Evolutionary conservation across 2,797 vertebrate species (phyloP), one percentile per base, ranked within the genome.

Genomic region (Smutsia temminckii): DNA sequence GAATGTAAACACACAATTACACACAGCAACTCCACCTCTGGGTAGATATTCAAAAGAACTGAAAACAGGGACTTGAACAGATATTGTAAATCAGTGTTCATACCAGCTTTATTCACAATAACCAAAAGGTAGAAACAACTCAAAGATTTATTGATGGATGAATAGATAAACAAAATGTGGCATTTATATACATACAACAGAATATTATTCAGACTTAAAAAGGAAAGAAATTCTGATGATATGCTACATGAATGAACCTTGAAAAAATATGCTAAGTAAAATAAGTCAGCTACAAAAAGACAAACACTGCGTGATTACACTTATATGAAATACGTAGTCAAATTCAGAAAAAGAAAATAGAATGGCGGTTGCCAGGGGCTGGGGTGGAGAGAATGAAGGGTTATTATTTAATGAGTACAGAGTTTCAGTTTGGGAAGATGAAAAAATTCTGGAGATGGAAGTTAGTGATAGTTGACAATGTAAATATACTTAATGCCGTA

Each of bases 201-300:
- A 80, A 55, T 85, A 57, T 68, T 80, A 89, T 46, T 93, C 29
- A 37, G 21, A 21, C 61, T 90, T 37, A 92, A 69, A 90, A 90
- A 85, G 51, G 42, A 86, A 96, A 75, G n/a, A 80, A 80, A 64
- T 59, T 93, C 32, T 69, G 40, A 27, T 17, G 46, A 46, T 2
- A 51, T 34, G 34, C 7, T 84, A 53, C 8, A 66, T 79, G 78
- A 93, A 59, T 79, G 32, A 92, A 78, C 10, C 63, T 86, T 74
- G 12, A 49, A 87, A 87, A 88, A 49, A 37, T 55, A 61, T 14
- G 16, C 23, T 63, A 66, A 23, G 13, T 57, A 66, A 90, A 85
- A 87, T 55, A 75, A 69, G 23, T 53, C 64, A 63, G 61, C 23
- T 71, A 87, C 34, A n/a, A 74, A 88, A 68, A 9, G 7, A 71